Evolutionary conservation across 2,797 vertebrate species (phyloP), one percentile per base, ranked within the genome.

Genomic region (Spea hammondii): DNA sequence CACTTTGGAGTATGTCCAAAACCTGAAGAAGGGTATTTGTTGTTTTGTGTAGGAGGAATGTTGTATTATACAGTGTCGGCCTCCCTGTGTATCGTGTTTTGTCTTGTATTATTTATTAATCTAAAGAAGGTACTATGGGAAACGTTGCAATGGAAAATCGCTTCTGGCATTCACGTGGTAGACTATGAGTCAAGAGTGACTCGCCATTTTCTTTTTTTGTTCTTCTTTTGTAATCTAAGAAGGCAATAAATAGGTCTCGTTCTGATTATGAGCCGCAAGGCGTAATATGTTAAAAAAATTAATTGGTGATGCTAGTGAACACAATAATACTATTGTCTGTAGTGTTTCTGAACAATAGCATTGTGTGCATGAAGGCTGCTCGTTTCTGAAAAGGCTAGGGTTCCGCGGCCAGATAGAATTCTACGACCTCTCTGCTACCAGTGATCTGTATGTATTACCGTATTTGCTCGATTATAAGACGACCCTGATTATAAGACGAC

Each of bases 251-350:
- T 44, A 46, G 53, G 76, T 32, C 32, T 12, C 17, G 51, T 66
- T 76, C 48, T 17, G 46, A 5, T 6, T 47, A 69, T 76, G 47
- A 54, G 45, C 62, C 4, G 7, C 11, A 14, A 13, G 59, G 6
- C 47, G 8, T 4, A 47, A 32, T 59, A 8, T 44, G 12, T 17
- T 51, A 46, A 47, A 60, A 12, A 71, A 59, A 72, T 9, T 12
- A 46, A 32, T 32, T 32, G 12, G 60, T 72, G 68, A 81, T 53
- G 9, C 77, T 45, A 77, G 45, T n/a, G 50, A 59, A 53, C 60
- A 72, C 54, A 48, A 67, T 59, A 71, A 70, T 76, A 6, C 53
- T 49, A 17, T 76, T 70, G 66, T 69, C 45, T 47, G 70, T 53
- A 44, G 48, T 4, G 59, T 17, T 62, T 62, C 4, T 47, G 60